These are phyloP conservation scores for Nothocercus nigrocapillus DNA, from an alignment of 2,113 vertebrate genomes.

Conservation along the genomic window DNA sequence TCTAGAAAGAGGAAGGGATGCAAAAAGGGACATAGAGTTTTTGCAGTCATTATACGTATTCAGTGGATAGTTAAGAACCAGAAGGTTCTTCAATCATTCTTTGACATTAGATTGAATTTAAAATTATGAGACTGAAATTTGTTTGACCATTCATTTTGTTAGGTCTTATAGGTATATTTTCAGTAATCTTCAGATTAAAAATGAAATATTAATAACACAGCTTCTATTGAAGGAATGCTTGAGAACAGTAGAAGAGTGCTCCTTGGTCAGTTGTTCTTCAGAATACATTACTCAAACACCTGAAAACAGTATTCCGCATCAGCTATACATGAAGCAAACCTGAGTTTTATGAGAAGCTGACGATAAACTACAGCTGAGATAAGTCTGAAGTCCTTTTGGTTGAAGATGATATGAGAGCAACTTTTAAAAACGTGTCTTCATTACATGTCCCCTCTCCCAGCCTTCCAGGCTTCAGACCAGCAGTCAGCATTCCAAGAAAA, in stretches of 20 bases:
- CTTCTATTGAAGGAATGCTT: neutral
- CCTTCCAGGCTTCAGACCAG: neutral
- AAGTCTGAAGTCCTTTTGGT: neutral
- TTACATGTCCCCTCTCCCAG: neutral
- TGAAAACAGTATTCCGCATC: neutral
- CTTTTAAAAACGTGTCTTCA: slow-evolving; percentile 1
- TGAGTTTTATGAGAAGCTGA: neutral
- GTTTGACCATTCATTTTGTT: neutral
- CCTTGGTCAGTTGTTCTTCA: neutral
- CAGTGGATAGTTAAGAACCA: neutral
- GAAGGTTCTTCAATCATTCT: neutral
- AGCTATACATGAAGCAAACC: neutral
- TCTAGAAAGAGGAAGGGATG: neutral
- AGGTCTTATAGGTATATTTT: neutral
- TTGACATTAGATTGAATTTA: neutral
- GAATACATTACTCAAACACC: neutral
- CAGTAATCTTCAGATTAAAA: neutral
- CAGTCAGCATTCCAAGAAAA: neutral
- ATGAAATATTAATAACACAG: neutral
- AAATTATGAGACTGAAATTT: neutral
- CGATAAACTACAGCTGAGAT: neutral
- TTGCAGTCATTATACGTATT: neutral
- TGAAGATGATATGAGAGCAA: neutral
- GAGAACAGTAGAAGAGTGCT: neutral
- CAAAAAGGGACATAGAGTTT: neutral